These are phyloP conservation scores for Entelurus aequoreus DNA, from an alignment of 2,113 vertebrate species.

Conservation along the genomic window DNA sequence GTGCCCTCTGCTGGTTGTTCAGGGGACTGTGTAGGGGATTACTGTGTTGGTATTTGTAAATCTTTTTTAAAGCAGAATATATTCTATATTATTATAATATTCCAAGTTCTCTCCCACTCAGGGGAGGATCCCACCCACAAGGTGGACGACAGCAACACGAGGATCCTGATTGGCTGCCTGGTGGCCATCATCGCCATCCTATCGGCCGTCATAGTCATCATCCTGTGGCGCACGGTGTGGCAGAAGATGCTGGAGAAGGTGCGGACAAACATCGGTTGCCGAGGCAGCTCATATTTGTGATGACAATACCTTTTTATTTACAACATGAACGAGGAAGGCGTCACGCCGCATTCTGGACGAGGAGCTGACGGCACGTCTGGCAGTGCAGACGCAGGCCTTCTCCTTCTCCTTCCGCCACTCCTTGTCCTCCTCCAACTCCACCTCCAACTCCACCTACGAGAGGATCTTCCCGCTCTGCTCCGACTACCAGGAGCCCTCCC, in stretches of 20 bases:
- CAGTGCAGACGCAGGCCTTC: conserved; percentile 85
- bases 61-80: no score
- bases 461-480: conserved; percentile 90
- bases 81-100: no score
- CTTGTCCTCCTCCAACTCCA: conserved; percentile 81
- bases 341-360: conserved; percentile 90
- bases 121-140: conserved; percentile 86
- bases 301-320: not conserved
- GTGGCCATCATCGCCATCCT: conserved; percentile 95
- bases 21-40: no score
- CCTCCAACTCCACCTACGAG: conserved; percentile 88
- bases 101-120: conserved; percentile 22
- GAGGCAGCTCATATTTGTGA: not conserved
- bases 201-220: conserved; percentile 90
- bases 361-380: conserved; percentile 89
- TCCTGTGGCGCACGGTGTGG: conserved; percentile 97
- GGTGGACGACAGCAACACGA: conserved; percentile 89
- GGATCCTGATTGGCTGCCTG: conserved; percentile 91
- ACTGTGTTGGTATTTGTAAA: no score
- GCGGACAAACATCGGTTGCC: not conserved
- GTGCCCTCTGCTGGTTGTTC: no score
- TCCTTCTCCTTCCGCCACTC: conserved; percentile 85
- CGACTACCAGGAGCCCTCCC: conserved; percentile 93
- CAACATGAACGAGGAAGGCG: conserved; percentile 65
- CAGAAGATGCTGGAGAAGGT: conserved; percentile 98